Percentiles rank a stretch among this genome's conserved stretches.
phyloP scores from a whole-genome alignment of 2,888 invertebrate species.

The Fabriciana adippe region DNA sequence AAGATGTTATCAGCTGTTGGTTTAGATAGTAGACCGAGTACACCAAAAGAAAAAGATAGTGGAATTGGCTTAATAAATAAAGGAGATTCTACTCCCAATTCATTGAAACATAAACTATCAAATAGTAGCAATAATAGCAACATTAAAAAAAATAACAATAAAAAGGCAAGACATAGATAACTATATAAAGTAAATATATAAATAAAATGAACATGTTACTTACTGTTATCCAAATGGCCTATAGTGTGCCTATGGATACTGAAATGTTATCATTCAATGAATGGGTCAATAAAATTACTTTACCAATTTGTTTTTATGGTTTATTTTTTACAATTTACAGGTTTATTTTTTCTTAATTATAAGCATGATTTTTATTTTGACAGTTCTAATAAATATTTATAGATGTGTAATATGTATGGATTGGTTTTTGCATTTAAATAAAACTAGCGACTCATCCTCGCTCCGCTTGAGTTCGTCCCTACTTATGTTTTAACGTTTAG shows the following conservation, averaged over 20 bases:
- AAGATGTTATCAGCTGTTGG: constrained; percentile 70
- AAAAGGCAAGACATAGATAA: constrained; percentile 89
- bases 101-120: constrained; percentile 79
- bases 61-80: constrained; percentile 60
- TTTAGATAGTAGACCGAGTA: constrained; percentile 73
- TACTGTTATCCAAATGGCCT: constrained; percentile 18
- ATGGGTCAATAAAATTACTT: constrained; percentile 31
- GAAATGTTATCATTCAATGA: constrained; percentile 31
- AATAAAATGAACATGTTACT: constrained; percentile 23
- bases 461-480: no score
- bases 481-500: no score
- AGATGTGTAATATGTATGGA: no score
- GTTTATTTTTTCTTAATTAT: constrained; percentile 10
- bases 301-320: constrained; percentile 20
- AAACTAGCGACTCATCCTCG: no score
- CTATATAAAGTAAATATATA: constrained; percentile 10
- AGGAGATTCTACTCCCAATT: constrained; percentile 67
- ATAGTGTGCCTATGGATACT: constrained; percentile 12
- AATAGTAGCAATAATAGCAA: constrained; percentile 73
- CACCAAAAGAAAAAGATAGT: constrained; percentile 76
- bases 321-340: constrained; percentile 20
- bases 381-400: no score
- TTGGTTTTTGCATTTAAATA: no score
- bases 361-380: no score
- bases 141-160: constrained; percentile 89